These are phyloP conservation scores for Dicroscelio sp. DNA, from an alignment of 2,888 invertebrate species.

Conservation along the genomic window DNA sequence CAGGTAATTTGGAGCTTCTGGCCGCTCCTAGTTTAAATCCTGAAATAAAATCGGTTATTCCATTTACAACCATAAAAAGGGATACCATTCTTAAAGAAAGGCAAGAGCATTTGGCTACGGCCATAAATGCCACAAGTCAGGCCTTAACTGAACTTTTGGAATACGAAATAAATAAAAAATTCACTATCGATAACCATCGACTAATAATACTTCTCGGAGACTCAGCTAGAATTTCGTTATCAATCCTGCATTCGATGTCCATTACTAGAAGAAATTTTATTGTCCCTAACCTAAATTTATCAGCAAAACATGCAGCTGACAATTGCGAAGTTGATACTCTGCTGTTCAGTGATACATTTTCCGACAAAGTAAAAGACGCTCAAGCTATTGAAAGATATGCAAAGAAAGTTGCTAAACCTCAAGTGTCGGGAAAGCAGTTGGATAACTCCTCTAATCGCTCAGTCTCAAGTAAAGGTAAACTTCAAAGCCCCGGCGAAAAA, in stretches of 20 bases:
- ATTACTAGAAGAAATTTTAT: neutral
- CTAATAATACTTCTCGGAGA: neutral
- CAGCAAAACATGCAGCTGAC: no score
- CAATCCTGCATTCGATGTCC: neutral
- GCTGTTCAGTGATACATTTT: no score
- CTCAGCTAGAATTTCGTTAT: neutral
- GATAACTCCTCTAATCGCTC: no score
- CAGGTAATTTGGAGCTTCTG: neutral
- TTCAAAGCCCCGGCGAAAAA: no score
- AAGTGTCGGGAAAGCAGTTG: no score
- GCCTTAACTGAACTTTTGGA: neutral
- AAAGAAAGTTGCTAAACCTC: no score
- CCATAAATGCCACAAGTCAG: neutral
- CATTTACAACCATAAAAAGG: neutral
- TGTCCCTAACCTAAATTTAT: no score
- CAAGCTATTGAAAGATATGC: no score
- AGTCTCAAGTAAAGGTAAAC: no score
- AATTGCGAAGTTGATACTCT: no score
- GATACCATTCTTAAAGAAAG: neutral
- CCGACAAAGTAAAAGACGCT: no score
- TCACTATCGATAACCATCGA: neutral
- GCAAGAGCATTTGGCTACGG: neutral
- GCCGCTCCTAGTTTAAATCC: neutral
- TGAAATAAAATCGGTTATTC: neutral
- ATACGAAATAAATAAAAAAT: neutral